These are phyloP conservation scores for Macrobrachium nipponense DNA, from an alignment of 1,140 invertebrate species.

Conservation along the genomic window DNA sequence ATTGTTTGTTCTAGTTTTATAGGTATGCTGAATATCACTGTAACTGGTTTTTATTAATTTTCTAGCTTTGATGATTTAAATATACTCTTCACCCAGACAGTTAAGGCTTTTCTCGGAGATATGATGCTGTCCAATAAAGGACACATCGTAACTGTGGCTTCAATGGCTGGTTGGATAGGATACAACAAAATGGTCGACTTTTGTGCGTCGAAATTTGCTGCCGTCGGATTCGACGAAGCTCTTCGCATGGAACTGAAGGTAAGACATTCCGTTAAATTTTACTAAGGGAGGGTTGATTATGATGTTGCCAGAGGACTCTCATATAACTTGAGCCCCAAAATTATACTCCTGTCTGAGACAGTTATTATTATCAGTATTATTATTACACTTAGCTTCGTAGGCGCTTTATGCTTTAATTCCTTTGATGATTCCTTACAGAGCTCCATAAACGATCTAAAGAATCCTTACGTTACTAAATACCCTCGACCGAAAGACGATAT, in stretches of 20 bases:
- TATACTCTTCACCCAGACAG: constrained; percentile 69
- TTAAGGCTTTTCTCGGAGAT: constrained; percentile 80
- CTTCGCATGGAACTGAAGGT: constrained; percentile 80
- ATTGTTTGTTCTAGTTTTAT: too few relatives aligned
- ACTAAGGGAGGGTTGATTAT: background rate
- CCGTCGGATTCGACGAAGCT: constrained; percentile 91
- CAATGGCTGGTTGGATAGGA: constrained; percentile 87
- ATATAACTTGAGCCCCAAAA: too few relatives aligned
- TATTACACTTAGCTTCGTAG: too few relatives aligned
- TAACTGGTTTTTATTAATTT: background rate
- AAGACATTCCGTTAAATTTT: constrained; percentile 15
- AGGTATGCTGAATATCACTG: too few relatives aligned
- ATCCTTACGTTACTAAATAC: too few relatives aligned
- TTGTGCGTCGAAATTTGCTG: constrained; percentile 93
- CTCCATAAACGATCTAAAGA: too few relatives aligned
- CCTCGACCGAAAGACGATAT: too few relatives aligned
- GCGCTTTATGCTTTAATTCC: too few relatives aligned
- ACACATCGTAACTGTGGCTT: constrained; percentile 95
- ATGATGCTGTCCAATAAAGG: constrained; percentile 85
- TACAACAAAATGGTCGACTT: constrained; percentile 91
- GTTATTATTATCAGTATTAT: too few relatives aligned
- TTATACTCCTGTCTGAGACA: too few relatives aligned
- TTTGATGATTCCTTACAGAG: too few relatives aligned
- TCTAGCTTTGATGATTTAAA: background rate
- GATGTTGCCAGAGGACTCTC: background rate